These are phyloP conservation scores for Melanotaenia duboulayi DNA, from an alignment of 2,113 vertebrate species.

Conservation along the genomic window DNA sequence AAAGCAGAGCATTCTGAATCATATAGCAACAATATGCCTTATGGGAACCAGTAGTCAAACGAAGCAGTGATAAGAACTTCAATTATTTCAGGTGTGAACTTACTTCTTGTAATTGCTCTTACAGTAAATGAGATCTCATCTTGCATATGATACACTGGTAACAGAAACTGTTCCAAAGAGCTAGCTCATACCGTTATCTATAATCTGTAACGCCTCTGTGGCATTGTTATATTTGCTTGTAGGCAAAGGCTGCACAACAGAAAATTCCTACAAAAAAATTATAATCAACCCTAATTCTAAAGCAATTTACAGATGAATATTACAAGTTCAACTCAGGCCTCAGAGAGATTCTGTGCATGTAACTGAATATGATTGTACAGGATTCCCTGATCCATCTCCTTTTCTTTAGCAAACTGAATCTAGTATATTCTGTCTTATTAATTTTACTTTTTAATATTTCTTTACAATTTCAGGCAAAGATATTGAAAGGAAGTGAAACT, in stretches of 20 bases:
- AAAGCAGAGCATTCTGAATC: conserved; percentile 11
- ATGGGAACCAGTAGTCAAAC: conserved; percentile 2
- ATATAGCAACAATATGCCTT: conserved; percentile 28
- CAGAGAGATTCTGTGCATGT: no score
- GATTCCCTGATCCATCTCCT: background rate
- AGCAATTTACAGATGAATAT: background rate
- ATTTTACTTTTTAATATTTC: no score
- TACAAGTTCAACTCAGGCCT: no score
- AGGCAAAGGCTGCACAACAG: background rate
- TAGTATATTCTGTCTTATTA: no score
- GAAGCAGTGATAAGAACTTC: background rate
- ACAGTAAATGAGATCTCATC: background rate
- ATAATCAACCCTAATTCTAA: background rate
- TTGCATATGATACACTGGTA: background rate
- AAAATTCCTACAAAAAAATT: background rate
- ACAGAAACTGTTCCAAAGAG: background rate
- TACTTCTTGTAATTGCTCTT: conserved; percentile 33
- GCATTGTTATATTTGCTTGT: no score
- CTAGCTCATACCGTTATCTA: background rate
- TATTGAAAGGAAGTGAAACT: no score
- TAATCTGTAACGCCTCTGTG: background rate
- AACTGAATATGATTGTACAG: background rate
- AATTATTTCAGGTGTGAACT: conserved; percentile 26
- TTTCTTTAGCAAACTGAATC: no score
- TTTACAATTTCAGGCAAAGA: no score